phyloP scores from a whole-genome alignment of 2,797 vertebrate genomes.

The Enteromius treurensis region DNA sequence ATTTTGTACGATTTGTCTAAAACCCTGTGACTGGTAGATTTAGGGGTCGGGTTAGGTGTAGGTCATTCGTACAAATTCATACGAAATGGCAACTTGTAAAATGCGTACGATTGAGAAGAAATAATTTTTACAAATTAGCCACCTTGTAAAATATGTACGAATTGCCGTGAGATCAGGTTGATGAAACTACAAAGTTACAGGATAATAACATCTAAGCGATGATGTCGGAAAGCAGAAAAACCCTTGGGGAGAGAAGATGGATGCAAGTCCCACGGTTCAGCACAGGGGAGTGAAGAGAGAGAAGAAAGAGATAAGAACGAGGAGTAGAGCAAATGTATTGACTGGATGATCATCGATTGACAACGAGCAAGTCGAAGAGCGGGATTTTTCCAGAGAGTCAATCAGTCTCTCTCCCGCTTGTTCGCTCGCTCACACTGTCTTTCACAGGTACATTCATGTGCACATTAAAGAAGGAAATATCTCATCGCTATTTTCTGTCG shows the following conservation, averaged over 20 bases:
- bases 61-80: no score
- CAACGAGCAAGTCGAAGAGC: constrained; percentile 54
- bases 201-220: constrained; percentile 30
- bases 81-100: no score
- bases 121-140: no score
- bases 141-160: no score
- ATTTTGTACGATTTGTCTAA: no score
- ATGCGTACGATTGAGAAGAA: no score
- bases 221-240: constrained; percentile 5
- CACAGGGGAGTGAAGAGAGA: constrained; percentile 22
- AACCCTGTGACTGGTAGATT: no score
- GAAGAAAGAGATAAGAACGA: constrained; percentile 37
- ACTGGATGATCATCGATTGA: constrained; percentile 67
- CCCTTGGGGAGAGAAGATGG: constrained; percentile 1
- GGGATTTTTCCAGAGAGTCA: constrained; percentile 37
- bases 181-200: constrained; percentile 18
- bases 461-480: constrained; percentile 26
- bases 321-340: constrained; percentile 58
- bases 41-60: no score
- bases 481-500: neutral
- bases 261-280: constrained; percentile 10
- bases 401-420: neutral
- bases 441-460: constrained; percentile 26
- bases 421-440: neutral
- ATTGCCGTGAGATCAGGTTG: no score